Evolutionary conservation across 2,113 vertebrate genomes (phyloP), one percentile per base, ranked within the genome.

Genomic region (Atrichornis clamosus): DNA sequence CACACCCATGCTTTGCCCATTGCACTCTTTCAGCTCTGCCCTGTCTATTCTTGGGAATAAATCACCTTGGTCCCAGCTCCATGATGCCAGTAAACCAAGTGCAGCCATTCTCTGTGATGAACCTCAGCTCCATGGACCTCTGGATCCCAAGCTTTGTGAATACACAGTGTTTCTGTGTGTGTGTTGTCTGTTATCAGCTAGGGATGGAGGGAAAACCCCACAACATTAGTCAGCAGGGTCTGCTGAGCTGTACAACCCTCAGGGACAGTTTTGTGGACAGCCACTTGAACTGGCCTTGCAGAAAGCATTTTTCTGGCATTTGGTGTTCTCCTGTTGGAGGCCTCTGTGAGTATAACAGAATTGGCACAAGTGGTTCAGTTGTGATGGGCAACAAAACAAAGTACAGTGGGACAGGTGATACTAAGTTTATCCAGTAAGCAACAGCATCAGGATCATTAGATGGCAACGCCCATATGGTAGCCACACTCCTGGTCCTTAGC

Each of bases 61-160:
- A 49, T 41, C 28, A 30, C 63, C 55, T 77, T 46, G 22, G 24
- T 73, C n/a, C 15, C 18, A 77, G 37, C 37, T 53, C 80, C 84
- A 46, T 3, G 7, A 23, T 65, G 27, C 37, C 32, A 6, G 1
- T n/a, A 49, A 49, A n/a, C 19, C 28, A 28, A 41, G 50, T 16
- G 42, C 37, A 87, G 41, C 28, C 13, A 4, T 70, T 64, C 41
- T 62, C 30, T 11, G 3, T 30, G 58, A 33, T 22, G 35, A 73
- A 26, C 16, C 15, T 60, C n/a, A 42, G 28, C 58, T 72, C 52
- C 53, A 20, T 6, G 11, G 77, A 49, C 4, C 26, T 70, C 15
- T 0, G 0, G 28, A 49, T 69, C 11, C 52, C 50, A 53, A 8
- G 41, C 46, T 21, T 74, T 52, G 18, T 2, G 5, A 74, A n/a